A percentile compares a stretch with the other conserved stretches of the same genome.
These are phyloP conservation scores for Pavo muticus DNA, from an alignment of 2,113 vertebrate genomes.

Conservation along the genomic window DNA sequence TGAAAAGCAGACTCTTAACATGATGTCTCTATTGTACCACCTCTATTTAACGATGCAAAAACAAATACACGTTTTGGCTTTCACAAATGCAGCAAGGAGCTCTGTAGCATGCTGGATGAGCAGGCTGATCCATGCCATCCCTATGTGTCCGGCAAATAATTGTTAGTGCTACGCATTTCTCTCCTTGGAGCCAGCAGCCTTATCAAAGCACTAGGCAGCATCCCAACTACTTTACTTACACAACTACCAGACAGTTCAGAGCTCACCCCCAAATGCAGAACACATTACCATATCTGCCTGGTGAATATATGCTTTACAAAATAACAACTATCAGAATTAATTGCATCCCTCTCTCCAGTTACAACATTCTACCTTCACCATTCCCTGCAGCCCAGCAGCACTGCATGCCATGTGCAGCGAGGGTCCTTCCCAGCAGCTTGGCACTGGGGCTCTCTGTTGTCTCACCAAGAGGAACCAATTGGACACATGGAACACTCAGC, in stretches of 20 bases:
- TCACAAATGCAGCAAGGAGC: not conserved
- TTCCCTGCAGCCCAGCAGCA: not conserved
- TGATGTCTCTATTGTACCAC: too few species aligned
- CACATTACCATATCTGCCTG: rapidly evolving
- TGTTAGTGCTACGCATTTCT: not conserved
- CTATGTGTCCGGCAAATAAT: not conserved
- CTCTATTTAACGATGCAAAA: rapidly evolving
- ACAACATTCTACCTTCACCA: rapidly evolving
- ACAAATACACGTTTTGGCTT: too few species aligned
- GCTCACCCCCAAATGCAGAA: not conserved
- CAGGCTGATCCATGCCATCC: not conserved
- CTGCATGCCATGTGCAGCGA: too few species aligned
- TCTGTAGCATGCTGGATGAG: not conserved
- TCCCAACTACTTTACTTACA: not conserved
- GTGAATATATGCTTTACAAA: not conserved
- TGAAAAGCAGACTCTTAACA: not conserved
- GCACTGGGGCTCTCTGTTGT: rapidly evolving
- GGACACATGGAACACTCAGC: not conserved
- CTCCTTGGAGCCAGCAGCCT: not conserved
- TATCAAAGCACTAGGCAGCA: not conserved
- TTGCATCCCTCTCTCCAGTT: rapidly evolving
- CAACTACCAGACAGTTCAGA: not conserved
- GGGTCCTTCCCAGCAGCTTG: not conserved
- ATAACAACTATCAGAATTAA: not conserved
- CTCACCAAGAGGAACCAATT: not conserved